Base-by-base conservation (phyloP, 1,140 invertebrate species). In the Pogonomyrmex barbatus region DNA sequence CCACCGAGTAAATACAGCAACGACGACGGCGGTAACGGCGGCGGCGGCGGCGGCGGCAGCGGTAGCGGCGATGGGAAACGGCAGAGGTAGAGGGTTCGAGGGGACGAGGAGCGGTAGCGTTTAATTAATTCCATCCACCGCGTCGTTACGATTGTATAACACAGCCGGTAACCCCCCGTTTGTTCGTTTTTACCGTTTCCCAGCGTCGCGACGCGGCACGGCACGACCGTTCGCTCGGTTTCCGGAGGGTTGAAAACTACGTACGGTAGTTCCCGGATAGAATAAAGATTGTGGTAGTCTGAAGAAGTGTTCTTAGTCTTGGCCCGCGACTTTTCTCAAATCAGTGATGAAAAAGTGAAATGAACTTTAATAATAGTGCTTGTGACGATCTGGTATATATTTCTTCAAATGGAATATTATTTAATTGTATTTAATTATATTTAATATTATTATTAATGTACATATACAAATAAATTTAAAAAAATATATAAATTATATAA, bases 81-180 rank as follows among this genome's bases (percentile, higher is more conserved):
- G 87, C 33, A 24, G 30, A 71, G 78, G 70, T 10, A n/a, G 77
- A 56, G 68, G 39, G 78, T n/a, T 5, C 30, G 56, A 36, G 52
- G 45, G 65, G 45, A 5, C 42, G 76, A 58, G 52, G 17, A 52
- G 36, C 47, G 73, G 58, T 77, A 85, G 56, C 87, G 87, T 90
- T 90, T 90, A 90, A 90, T 90, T 90, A 90, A 90, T 90, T 90
- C 87, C 75, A 76, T 90, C 89, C 83, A 88, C 56, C 85, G 78
- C 77, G 58, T 58, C 75, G 78, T 73, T 70, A 82, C 77, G 77
- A 81, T 67, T 73, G 76, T 67, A 62, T 68, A 71, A 87, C 89
- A 79, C 71, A 63, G 65, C 30, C 73, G 54, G 73, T 70, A 76
- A 87, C 83, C 76, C 76, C 60, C 81, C 77, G 65, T 54, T 75